Base-by-base conservation (phyloP, 2,797 vertebrate species). In the Eidolon dupreanum region DNA sequence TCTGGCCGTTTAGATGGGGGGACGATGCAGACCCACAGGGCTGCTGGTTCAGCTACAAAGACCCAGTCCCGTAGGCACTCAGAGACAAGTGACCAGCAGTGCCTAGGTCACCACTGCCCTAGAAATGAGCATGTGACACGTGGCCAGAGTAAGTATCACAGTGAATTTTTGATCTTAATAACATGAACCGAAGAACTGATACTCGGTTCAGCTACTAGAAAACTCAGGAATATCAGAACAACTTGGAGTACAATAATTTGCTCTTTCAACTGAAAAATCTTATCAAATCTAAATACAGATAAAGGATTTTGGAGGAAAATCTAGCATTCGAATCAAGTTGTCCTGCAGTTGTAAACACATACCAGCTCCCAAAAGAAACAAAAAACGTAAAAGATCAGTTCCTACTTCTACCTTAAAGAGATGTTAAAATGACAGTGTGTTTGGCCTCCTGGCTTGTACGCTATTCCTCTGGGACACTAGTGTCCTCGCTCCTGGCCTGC, bases 211-310 rank as follows among this genome's bases (percentile, higher is more conserved):
- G 7, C 41, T 75, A 43, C 2, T 22, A 8, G 16, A 83, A 90
- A 87, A 63, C 28, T 71, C 36, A 63, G 73, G 36, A 41, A 31
- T 38, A 59, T 24, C 63, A 17, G 15, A 83, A 88, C 31, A 59
- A 61, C 15, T 5, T 59, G 41, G 5, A 41, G 15, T 20, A 84
- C 1, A 74, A 74, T 6, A 36, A 51, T 43, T 28, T 53, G 74
- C 20, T 88, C 86, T 70, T 90, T 49, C 66, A 65, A 31, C 38
- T 16, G 24, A 70, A 85, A 85, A 82, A 43, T 26, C 70, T 53
- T 53, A 51, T 13, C 17, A 63, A 73, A 46, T 75, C 41, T n/a
- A 68, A 65, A 12, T 17, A n/a, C 38, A 75, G n/a, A 31, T 10
- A 17, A 94, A 81, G 9, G 19, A 49, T 87, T 84, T 36, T 4